phyloP scores from a whole-genome alignment of 2,888 invertebrate species.

The Acronicta leporina region DNA sequence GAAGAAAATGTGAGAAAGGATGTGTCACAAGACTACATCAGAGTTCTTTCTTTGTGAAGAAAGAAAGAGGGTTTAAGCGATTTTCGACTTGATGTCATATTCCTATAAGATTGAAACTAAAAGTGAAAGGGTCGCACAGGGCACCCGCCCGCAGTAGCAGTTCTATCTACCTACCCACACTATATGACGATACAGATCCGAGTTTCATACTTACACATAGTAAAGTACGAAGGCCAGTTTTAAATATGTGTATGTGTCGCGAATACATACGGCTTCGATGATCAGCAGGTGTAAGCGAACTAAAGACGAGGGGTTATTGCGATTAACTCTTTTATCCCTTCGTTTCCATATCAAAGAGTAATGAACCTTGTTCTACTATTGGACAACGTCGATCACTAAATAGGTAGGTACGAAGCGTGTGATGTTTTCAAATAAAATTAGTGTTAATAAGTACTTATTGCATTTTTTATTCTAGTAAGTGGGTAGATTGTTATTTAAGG shows the following conservation, averaged over 20 bases:
- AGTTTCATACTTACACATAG: conserved; percentile 86
- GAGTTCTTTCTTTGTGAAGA: conserved; percentile 79
- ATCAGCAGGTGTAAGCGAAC: conserved; percentile 89
- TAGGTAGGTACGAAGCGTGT: conserved; percentile 67
- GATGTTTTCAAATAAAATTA: conserved; percentile 72
- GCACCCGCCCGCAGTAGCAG: conserved; percentile 87
- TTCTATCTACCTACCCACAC: conserved; percentile 86
- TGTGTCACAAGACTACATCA: conserved; percentile 80
- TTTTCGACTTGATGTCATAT: conserved; percentile 74
- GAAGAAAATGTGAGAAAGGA: conserved; percentile 88
- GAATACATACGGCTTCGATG: conserved; percentile 88
- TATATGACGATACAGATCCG: conserved; percentile 88
- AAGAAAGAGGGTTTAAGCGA: conserved; percentile 77
- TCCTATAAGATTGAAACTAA: conserved; percentile 84
- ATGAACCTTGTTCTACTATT: conserved; percentile 87
- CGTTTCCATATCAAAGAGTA: conserved; percentile 89
- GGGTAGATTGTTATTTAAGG: neutral
- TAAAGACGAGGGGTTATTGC: conserved; percentile 88
- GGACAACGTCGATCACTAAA: conserved; percentile 79
- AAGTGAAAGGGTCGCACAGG: conserved; percentile 78
- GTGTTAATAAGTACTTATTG: conserved; percentile 5
- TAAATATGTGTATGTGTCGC: conserved; percentile 84
- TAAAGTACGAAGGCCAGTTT: conserved; percentile 86
- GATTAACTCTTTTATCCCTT: conserved; percentile 89
- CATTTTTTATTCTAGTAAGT: conserved; percentile 11